Evolutionary conservation across 2,888 invertebrate genomes (phyloP).

Genomic region (Drosophila atripex): DNA sequence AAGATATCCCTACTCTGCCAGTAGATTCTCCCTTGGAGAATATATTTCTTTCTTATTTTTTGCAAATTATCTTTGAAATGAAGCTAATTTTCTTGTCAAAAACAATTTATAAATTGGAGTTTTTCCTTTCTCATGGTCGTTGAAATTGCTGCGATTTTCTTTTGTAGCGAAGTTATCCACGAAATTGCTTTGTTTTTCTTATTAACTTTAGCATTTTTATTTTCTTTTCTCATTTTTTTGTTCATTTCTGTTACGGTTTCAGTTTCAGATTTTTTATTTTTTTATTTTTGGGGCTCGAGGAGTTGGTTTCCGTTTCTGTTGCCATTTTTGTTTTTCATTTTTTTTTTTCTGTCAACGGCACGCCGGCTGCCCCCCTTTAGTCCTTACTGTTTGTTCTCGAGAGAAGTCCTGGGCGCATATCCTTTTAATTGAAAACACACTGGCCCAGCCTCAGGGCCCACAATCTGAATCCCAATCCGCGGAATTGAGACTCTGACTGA

Average conservation of each 20-base stretch:
- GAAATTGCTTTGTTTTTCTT: slow-evolving; percentile 35
- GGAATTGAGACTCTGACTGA: too few relatives aligned
- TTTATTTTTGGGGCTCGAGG: slow-evolving; percentile 14
- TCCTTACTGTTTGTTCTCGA: neutral
- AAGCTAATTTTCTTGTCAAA: slow-evolving; percentile 17
- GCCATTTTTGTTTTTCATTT: slow-evolving; percentile 18
- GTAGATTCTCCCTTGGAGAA: too few relatives aligned
- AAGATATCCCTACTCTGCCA: too few relatives aligned
- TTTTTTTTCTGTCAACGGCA: slow-evolving; percentile 61
- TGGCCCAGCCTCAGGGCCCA: slow-evolving; percentile 11
- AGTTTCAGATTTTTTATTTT: neutral
- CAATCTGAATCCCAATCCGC: slow-evolving; percentile 8
- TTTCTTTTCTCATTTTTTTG: slow-evolving; percentile 33
- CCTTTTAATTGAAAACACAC: slow-evolving; percentile 74
- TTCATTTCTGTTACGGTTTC: slow-evolving; percentile 4
- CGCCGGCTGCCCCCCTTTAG: slow-evolving; percentile 19
- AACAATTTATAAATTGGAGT: slow-evolving; percentile 31
- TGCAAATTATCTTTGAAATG: neutral
- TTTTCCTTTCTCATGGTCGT: slow-evolving; percentile 32
- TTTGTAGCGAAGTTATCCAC: slow-evolving; percentile 39
- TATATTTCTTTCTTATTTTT: neutral
- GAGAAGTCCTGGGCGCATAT: slow-evolving; percentile 62
- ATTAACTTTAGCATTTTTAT: slow-evolving; percentile 60
- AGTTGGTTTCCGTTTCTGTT: slow-evolving; percentile 18
- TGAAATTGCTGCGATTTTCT: slow-evolving; percentile 19